A percentile compares a stretch with the other conserved stretches of the same genome.
Evolutionary conservation across 1,140 invertebrate species (phyloP).

Genomic region (Thereuonema tuberculata): DNA sequence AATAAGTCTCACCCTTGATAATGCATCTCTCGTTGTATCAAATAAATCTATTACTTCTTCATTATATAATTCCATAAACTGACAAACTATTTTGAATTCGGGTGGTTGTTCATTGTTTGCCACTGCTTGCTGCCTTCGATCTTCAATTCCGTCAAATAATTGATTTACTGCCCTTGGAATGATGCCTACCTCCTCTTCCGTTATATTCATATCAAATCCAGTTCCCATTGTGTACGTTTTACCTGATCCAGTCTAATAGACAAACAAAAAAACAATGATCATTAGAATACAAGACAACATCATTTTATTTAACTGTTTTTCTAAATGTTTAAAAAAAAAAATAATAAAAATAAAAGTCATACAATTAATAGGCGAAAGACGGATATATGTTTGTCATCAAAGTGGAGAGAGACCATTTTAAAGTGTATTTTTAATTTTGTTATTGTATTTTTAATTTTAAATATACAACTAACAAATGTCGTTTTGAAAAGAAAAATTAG

Average conservation of each 20-base stretch:
- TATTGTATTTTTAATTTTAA: too few relatives aligned
- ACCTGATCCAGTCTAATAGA: constrained; percentile 71
- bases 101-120: constrained; percentile 48
- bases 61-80: constrained; percentile 89
- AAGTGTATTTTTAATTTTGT: too few relatives aligned
- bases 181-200: constrained; percentile 63
- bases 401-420: too few relatives aligned
- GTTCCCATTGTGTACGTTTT: constrained; percentile 99
- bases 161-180: constrained; percentile 85
- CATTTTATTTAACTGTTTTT: background rate
- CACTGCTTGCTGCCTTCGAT: constrained; percentile 43
- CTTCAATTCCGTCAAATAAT: constrained; percentile 67
- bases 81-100: constrained; percentile 57
- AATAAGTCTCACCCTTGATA: background rate
- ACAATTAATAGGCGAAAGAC: too few relatives aligned
- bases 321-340: too few relatives aligned
- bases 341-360: too few relatives aligned
- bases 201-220: constrained; percentile 70
- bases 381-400: too few relatives aligned
- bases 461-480: too few relatives aligned
- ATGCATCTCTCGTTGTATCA: constrained; percentile 44
- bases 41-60: constrained; percentile 90
- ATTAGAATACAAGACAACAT: background rate
- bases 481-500: too few relatives aligned
- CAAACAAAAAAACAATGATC: constrained; percentile 15